These are phyloP conservation scores for Priocnemis perturbator DNA, from an alignment of 2,888 invertebrate genomes.

Conservation along the genomic window DNA sequence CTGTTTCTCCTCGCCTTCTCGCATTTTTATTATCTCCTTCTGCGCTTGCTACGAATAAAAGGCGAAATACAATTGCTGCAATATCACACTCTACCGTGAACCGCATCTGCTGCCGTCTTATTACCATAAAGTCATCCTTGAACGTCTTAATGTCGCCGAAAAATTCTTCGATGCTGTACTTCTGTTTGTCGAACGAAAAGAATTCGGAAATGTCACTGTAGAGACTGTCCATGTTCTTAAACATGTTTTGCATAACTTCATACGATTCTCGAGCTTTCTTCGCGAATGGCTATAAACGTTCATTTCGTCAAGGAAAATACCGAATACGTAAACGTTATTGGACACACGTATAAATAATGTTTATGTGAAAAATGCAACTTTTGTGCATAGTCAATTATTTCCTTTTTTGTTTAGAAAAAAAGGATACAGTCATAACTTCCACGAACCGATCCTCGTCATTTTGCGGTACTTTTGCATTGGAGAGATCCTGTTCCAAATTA, in stretches of 20 bases:
- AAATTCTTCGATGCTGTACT: slow-evolving; percentile 97
- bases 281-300: slow-evolving; percentile 81
- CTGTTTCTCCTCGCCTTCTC: slow-evolving; percentile 91
- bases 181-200: slow-evolving; percentile 93
- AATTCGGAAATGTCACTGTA: slow-evolving; percentile 92
- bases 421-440: slow-evolving; percentile 90
- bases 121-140: slow-evolving; percentile 91
- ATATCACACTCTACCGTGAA: no score
- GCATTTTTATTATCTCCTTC: slow-evolving; percentile 87
- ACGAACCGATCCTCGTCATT: slow-evolving; percentile 89
- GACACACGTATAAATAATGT: no score
- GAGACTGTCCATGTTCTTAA: slow-evolving; percentile 91
- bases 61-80: no score
- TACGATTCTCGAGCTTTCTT: slow-evolving; percentile 90
- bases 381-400: no score
- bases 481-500: slow-evolving; percentile 92
- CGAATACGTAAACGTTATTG: no score
- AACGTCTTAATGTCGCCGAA: slow-evolving; percentile 96
- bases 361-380: no score
- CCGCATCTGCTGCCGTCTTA: slow-evolving; percentile 5
- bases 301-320: slow-evolving; percentile 51
- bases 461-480: slow-evolving; percentile 88
- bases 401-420: slow-evolving; percentile 12
- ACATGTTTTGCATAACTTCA: slow-evolving; percentile 94
- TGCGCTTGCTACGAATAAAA: slow-evolving; percentile 82